Evolutionary conservation across 2,113 vertebrate species (phyloP).

Genomic region (Opisthocomus hoazin): DNA sequence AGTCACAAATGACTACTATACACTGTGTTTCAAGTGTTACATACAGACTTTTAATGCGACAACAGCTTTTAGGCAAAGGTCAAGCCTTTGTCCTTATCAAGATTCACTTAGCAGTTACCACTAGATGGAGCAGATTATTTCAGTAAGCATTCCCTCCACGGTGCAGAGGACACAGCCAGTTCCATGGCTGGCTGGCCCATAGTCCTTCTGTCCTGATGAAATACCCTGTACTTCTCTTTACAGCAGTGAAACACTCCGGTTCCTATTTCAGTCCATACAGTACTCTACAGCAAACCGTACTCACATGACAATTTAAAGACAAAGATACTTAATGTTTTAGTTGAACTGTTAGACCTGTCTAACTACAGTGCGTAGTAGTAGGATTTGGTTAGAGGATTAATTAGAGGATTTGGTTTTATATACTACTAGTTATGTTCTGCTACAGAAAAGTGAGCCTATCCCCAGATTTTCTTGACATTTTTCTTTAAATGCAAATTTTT

Average conservation of each 20-base stretch:
- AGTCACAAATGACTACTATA: not conserved
- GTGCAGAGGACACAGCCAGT: not conserved
- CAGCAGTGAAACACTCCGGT: not conserved
- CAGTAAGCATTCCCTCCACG: not conserved
- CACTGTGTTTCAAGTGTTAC: not conserved
- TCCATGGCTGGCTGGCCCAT: not conserved
- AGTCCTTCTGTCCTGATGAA: not conserved
- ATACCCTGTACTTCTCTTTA: not conserved
- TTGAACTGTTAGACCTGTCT: not conserved
- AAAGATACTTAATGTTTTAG: not conserved
- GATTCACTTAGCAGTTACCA: not conserved
- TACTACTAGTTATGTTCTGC: not conserved
- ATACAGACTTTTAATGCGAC: not conserved
- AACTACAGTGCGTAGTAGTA: not conserved
- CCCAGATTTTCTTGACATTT: not conserved
- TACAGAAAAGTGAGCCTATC: not conserved
- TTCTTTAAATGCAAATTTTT: not conserved
- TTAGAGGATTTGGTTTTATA: not conserved
- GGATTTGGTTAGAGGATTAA: no score
- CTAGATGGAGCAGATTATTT: constrained; percentile 33
- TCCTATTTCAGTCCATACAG: not conserved
- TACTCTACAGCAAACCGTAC: not conserved
- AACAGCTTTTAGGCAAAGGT: not conserved
- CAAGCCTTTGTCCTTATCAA: not conserved
- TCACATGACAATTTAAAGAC: not conserved